Evolutionary conservation across 2,113 vertebrate genomes (phyloP).

Genomic region (Riparia riparia): DNA sequence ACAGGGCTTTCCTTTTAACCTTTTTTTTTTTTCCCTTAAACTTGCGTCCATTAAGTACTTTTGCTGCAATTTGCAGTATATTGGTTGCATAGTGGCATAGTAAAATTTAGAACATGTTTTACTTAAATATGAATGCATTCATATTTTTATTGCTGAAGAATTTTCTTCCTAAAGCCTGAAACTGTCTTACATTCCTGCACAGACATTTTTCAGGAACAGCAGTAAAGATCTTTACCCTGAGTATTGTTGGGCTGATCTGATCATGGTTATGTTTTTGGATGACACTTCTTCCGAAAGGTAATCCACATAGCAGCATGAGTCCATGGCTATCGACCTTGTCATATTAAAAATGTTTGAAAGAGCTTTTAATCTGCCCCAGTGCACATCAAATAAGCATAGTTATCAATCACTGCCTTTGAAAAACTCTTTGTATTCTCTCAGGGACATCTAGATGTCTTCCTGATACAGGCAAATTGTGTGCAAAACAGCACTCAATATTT

Average conservation of each 20-base stretch:
- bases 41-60: neutral
- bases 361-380: neutral
- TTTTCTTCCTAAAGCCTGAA: neutral
- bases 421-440: neutral
- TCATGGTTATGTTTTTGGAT: neutral
- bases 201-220: neutral
- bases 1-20: neutral
- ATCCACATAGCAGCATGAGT: neutral
- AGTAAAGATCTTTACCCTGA: neutral
- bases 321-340: neutral
- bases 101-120: neutral
- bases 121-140: neutral
- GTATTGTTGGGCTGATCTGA: neutral
- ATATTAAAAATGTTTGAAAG: neutral
- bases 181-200: neutral
- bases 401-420: neutral
- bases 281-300: neutral
- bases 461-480: neutral
- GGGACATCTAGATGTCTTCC: neutral
- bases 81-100: neutral
- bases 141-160: neutral
- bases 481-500: neutral
- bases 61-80: neutral
- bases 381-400: neutral
- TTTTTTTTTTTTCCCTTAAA: neutral